phyloP scores from a whole-genome alignment of 2,797 vertebrate genomes.

The Furcifer pardalis region DNA sequence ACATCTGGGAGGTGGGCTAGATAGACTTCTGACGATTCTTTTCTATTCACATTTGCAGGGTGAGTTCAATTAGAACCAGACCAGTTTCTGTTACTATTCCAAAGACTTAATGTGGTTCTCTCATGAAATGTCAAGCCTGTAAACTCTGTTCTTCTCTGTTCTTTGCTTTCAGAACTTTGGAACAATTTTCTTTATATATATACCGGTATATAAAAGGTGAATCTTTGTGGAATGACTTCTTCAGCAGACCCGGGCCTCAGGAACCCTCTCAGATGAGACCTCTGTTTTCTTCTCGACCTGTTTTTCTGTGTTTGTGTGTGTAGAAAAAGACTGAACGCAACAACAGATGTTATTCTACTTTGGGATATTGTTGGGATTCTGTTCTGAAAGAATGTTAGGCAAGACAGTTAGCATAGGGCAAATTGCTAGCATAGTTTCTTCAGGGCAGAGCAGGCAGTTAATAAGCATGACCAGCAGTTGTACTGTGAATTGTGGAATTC shows the following conservation, averaged over 20 bases:
- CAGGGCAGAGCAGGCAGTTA: not conserved
- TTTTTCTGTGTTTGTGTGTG: not conserved
- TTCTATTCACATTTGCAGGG: fast-evolving
- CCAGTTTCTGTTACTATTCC: not conserved
- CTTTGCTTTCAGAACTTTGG: slow-evolving; percentile 39
- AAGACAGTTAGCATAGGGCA: not conserved
- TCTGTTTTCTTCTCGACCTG: slow-evolving; percentile 47
- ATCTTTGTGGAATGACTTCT: slow-evolving; percentile 1
- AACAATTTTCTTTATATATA: not conserved
- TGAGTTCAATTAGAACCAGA: not conserved
- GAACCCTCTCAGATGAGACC: slow-evolving; percentile 59
- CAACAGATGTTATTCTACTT: not conserved
- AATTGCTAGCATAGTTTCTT: not conserved
- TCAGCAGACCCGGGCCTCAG: not conserved
- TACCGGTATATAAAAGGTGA: no score
- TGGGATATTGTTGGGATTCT: not conserved
- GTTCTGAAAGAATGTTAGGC: not conserved
- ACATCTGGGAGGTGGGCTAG: no score
- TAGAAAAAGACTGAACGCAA: fast-evolving
- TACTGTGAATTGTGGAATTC: not conserved
- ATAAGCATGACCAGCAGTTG: not conserved
- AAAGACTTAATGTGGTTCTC: not conserved
- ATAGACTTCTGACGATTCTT: no score
- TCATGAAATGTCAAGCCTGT: not conserved
- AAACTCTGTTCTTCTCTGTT: not conserved